Evolutionary conservation across 2,113 vertebrate species (phyloP).

Genomic region (Grantiella picta): DNA sequence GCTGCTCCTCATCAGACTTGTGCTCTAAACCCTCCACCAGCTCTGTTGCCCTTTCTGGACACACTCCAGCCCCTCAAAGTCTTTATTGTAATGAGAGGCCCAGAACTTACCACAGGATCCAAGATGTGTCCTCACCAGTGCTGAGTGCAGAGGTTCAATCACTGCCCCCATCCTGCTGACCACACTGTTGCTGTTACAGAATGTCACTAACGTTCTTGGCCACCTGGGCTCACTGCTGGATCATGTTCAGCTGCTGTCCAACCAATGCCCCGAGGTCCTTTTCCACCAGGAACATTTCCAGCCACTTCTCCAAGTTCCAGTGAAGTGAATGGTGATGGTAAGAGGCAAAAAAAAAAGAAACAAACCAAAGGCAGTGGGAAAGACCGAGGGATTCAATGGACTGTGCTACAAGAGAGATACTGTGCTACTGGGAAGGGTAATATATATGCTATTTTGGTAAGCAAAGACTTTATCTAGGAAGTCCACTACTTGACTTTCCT

Average conservation of each 20-base stretch:
- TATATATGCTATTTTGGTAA: neutral
- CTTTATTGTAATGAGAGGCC: neutral
- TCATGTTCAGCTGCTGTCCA: fast-evolving
- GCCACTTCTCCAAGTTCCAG: neutral
- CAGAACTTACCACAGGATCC: neutral
- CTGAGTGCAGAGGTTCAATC: neutral
- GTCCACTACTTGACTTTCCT: neutral
- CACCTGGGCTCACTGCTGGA: no score
- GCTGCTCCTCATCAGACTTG: neutral
- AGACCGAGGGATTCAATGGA: neutral
- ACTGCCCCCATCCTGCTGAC: neutral
- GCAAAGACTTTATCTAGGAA: neutral
- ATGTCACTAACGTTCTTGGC: neutral
- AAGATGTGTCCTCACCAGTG: no score
- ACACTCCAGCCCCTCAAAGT: neutral
- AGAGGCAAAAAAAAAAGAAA: neutral
- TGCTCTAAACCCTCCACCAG: neutral
- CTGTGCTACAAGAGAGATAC: neutral
- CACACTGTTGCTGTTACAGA: neutral
- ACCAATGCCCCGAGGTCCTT: fast-evolving
- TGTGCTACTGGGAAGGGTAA: neutral
- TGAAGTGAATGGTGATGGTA: neutral
- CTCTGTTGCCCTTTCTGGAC: neutral
- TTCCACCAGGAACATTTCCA: neutral
- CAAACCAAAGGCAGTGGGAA: neutral